Conservation (phyloP, 2,888 invertebrate species). For the Stegana nigrithorax region DNA sequence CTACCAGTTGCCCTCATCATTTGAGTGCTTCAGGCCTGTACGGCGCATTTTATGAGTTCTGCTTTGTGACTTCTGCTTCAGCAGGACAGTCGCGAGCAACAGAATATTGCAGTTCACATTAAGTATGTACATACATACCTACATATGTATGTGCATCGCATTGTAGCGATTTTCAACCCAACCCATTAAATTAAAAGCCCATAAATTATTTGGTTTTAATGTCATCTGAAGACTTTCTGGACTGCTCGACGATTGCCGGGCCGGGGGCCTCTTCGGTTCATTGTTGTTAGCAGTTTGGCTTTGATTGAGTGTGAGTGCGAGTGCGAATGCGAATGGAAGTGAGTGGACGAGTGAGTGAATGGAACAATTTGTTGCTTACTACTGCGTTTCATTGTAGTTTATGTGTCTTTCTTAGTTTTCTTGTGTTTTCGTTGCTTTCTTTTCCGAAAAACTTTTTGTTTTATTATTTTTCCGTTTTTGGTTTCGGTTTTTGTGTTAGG, state of each 20-base stretch:
- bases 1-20: neutral
- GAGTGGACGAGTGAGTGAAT: no score
- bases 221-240: slow-evolving; percentile 52
- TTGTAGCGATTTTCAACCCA: slow-evolving; percentile 48
- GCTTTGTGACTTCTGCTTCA: slow-evolving; percentile 19
- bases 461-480: neutral
- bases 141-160: slow-evolving; percentile 34
- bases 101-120: neutral
- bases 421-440: neutral
- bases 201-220: slow-evolving; percentile 66
- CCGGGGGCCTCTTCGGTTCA: no score
- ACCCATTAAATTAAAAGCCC: slow-evolving; percentile 68
- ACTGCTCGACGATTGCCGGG: no score
- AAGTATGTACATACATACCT: slow-evolving; percentile 20
- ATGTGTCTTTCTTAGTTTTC: slow-evolving; percentile 2
- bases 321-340: no score
- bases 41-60: slow-evolving; percentile 16
- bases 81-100: no score
- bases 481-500: neutral
- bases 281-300: no score
- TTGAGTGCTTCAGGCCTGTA: neutral
- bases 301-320: no score
- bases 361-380: slow-evolving; percentile 14
- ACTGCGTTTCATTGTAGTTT: neutral
- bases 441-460: neutral